A percentile compares a stretch with the other conserved stretches of the same genome.
Conservation (phyloP, 2,113 vertebrate genomes). For the Corythaixoides concolor region DNA sequence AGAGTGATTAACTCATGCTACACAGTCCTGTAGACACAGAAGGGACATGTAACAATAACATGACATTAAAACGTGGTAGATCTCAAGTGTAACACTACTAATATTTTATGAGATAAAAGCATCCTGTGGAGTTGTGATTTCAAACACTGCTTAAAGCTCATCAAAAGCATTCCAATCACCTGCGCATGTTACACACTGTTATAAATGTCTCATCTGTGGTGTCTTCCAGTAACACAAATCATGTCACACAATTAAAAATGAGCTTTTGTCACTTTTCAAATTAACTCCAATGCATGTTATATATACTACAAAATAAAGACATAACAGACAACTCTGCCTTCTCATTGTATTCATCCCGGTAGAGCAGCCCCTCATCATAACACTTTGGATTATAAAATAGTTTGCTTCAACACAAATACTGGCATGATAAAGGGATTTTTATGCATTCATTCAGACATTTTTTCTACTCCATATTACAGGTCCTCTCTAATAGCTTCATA, state of each 20-base stretch:
- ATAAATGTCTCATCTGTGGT: neutral
- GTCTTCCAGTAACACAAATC: neutral
- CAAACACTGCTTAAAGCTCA: neutral
- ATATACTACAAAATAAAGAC: neutral
- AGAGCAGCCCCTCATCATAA: neutral
- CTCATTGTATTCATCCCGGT: neutral
- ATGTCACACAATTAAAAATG: neutral
- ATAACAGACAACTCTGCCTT: neutral
- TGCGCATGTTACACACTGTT: neutral
- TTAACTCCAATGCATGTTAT: neutral
- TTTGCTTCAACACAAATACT: neutral
- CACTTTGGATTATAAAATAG: neutral
- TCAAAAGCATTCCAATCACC: neutral
- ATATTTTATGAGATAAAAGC: neutral
- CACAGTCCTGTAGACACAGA: neutral
- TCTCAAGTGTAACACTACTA: neutral
- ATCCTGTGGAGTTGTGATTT: neutral
- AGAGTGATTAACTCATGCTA: neutral
- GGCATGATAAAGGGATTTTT: neutral
- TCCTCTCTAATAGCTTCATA: neutral
- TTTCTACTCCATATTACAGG: neutral
- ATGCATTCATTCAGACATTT: neutral
- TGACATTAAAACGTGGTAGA: neutral
- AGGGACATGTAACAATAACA: neutral
- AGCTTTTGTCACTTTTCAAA: neutral